phyloP scores from a whole-genome alignment of 2,113 vertebrate species.

The Pangasianodon gigas region DNA sequence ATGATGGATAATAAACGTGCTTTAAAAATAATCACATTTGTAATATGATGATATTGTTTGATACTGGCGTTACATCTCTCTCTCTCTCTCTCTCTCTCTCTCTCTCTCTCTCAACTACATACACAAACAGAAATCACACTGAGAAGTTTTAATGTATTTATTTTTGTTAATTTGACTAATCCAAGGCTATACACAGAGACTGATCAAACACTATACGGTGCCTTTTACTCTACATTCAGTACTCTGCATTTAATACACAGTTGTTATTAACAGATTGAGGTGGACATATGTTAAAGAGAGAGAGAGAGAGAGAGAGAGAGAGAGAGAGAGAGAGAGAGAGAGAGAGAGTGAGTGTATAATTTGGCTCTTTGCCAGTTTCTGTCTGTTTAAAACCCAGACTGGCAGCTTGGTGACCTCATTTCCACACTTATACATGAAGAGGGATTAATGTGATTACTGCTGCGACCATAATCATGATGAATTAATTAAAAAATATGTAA shows the following conservation, averaged over 20 bases:
- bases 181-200: background rate
- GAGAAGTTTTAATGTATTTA: background rate
- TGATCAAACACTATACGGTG: background rate
- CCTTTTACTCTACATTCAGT: background rate
- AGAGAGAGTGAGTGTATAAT: background rate
- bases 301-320: too few species aligned
- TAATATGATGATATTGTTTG: background rate
- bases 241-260: background rate
- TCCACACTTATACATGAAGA: conserved; percentile 43
- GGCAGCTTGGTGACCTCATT: conserved; percentile 58
- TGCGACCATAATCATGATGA: conserved; percentile 40
- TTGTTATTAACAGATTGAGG: background rate
- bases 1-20: background rate
- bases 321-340: too few species aligned
- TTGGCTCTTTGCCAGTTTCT: conserved; percentile 51
- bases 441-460: conserved; percentile 41
- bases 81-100: background rate
- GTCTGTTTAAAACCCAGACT: conserved; percentile 33
- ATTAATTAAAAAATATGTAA: conserved; percentile 39
- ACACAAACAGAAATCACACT: background rate
- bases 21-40: conserved; percentile 1
- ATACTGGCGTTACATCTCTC: background rate
- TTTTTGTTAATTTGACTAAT: background rate
- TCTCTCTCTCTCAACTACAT: too few species aligned
- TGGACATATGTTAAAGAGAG: conserved; percentile 25